These are phyloP conservation scores for Agraylea sexmaculata DNA, from an alignment of 1,140 invertebrate species.

Conservation along the genomic window DNA sequence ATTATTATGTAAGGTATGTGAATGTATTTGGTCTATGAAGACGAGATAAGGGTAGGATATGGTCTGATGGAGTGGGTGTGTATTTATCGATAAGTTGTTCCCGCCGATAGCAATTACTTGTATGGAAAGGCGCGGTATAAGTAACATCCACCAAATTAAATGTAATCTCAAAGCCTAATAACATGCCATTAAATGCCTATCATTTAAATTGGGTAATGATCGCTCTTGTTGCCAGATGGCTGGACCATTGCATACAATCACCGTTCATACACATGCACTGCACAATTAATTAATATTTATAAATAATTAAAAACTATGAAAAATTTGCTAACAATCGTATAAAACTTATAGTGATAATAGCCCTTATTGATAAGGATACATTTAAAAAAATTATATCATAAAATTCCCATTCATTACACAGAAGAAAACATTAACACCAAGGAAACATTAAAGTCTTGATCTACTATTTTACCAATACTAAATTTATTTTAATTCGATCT, in stretches of 20 bases:
- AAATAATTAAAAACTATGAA: too few species aligned
- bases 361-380: too few species aligned
- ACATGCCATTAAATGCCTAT: constrained; percentile 21
- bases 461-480: too few species aligned
- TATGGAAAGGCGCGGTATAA: constrained; percentile 7
- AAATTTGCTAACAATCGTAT: too few species aligned
- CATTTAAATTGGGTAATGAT: constrained; percentile 23
- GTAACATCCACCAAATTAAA: constrained; percentile 18
- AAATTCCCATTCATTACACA: too few species aligned
- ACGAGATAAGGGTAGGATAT: background rate
- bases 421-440: too few species aligned
- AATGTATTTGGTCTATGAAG: constrained; percentile 12
- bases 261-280: background rate
- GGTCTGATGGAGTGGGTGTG: too few species aligned
- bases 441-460: too few species aligned
- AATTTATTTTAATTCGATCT: too few species aligned
- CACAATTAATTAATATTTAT: too few species aligned
- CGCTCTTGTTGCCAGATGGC: constrained; percentile 15
- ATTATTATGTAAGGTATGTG: constrained; percentile 5
- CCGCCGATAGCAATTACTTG: constrained; percentile 13
- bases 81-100: constrained; percentile 20
- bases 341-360: too few species aligned
- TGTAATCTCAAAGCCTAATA: constrained; percentile 22
- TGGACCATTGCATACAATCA: background rate
- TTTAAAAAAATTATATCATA: too few species aligned